Evolutionary conservation across 2,888 invertebrate species (phyloP).

Genomic region (Mechanitis messenoides): DNA sequence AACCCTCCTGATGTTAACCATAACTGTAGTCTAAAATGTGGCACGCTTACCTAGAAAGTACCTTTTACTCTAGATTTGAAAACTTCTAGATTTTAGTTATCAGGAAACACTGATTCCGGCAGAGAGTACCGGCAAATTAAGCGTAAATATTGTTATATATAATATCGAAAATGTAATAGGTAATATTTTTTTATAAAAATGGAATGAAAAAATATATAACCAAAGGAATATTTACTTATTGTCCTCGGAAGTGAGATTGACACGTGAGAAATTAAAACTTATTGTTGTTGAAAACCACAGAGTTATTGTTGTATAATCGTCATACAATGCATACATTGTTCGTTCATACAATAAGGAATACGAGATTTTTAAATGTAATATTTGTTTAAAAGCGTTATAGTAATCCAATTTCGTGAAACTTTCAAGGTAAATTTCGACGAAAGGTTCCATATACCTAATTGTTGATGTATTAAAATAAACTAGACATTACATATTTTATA

Average conservation of each 20-base stretch:
- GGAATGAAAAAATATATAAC: not conserved
- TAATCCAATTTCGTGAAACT: not conserved
- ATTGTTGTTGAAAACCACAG: conserved; percentile 61
- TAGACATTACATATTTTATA: not conserved
- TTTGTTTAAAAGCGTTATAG: not conserved
- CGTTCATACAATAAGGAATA: conserved; percentile 24
- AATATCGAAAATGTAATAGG: not conserved
- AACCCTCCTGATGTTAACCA: too few relatives aligned
- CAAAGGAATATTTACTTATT: not conserved
- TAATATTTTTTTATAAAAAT: not conserved
- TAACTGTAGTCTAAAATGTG: too few relatives aligned
- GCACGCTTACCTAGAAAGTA: too few relatives aligned
- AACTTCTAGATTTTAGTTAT: too few relatives aligned
- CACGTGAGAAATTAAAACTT: conserved; percentile 63
- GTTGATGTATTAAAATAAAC: not conserved
- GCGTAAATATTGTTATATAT: too few relatives aligned
- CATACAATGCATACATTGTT: conserved; percentile 58
- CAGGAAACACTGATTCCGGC: too few relatives aligned
- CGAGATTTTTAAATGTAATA: not conserved
- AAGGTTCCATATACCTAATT: not conserved
- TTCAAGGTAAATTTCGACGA: not conserved
- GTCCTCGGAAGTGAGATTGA: conserved; percentile 33
- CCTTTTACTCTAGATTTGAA: too few relatives aligned
- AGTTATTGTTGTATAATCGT: conserved; percentile 61
- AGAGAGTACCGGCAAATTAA: too few relatives aligned